Evolutionary conservation across 2,797 vertebrate genomes (phyloP), one percentile per base, ranked within the genome.

Genomic region (Lepilemur ruficaudatus): DNA sequence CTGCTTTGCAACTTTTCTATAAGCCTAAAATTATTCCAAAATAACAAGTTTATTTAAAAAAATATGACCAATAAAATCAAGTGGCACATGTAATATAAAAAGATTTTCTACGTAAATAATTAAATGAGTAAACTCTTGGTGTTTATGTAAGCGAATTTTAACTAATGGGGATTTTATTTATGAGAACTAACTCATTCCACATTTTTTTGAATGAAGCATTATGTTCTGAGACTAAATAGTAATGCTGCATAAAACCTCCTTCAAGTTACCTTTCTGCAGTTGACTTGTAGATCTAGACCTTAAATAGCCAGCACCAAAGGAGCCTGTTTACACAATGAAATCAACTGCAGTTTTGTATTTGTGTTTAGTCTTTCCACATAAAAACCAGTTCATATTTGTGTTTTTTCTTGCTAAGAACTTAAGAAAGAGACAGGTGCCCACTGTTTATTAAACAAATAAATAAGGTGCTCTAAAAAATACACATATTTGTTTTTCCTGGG

Each of bases 21-120:
- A 63, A 94, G 83, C 25, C 15, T 83, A 84, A 91, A 84, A 38
- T 94, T 90, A 13, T 81, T 75, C 8, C 7, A 78, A 79, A 94
- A 61, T 81, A 46, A n/a, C 46, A 87, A 11, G 2, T 48, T 35
- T n/a, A 69, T 15, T 13, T 9, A 65, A 55, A 81, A 82, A 82
- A 30, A 46, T 57, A 30, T 59, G 10, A 20, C 14, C n/a, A 12
- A 30, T 3, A 88, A 84, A 63, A 52, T 78, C 3, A 20, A 70
- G 9, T 90, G n/a, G 23, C 25, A 6, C 22, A 41, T 65, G 6
- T 67, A 63, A 75, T 87, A 15, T 59, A 52, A 84, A 78, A 78
- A 72, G 25, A 86, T 57, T 91, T 65, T 87, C 32, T 61, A 61
- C 9, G 20, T 38, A 76, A 17, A 76, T 89, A 79, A 32, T 76